Evolutionary conservation across 2,888 invertebrate species (phyloP).

Genomic region (Macropis europaea): DNA sequence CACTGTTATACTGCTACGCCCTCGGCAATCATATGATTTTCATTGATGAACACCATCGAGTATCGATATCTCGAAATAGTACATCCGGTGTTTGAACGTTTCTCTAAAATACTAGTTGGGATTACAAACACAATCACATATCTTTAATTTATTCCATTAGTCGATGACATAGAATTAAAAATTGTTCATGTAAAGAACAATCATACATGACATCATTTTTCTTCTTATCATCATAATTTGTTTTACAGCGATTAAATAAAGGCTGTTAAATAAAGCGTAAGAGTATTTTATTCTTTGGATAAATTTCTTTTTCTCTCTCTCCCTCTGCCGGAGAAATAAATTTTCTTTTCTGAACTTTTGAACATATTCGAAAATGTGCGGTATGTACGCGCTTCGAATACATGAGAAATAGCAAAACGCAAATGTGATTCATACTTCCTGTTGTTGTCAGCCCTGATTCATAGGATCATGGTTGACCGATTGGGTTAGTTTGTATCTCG

Average conservation of each 20-base stretch:
- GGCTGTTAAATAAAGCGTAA: not conserved
- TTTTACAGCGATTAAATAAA: not conserved
- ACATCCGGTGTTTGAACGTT: conserved; percentile 41
- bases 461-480: conserved; percentile 83
- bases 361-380: not conserved
- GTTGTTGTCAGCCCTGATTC: conserved; percentile 77
- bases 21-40: conserved; percentile 55
- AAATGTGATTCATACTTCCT: conserved; percentile 76
- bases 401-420: conserved; percentile 35
- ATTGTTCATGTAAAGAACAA: not conserved
- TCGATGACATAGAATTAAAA: not conserved
- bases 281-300: not conserved
- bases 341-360: not conserved
- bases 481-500: conserved; percentile 81
- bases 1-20: conserved; percentile 45
- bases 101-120: not conserved
- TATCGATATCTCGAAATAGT: conserved; percentile 46
- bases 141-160: not conserved
- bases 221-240: not conserved
- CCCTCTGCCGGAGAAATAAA: too few relatives aligned
- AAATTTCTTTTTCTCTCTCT: too few relatives aligned
- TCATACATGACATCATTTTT: not conserved
- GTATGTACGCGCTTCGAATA: not conserved
- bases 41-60: not conserved
- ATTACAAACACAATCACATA: not conserved